phyloP scores from a whole-genome alignment of 2,797 vertebrate genomes.

The Microchirus variegatus region DNA sequence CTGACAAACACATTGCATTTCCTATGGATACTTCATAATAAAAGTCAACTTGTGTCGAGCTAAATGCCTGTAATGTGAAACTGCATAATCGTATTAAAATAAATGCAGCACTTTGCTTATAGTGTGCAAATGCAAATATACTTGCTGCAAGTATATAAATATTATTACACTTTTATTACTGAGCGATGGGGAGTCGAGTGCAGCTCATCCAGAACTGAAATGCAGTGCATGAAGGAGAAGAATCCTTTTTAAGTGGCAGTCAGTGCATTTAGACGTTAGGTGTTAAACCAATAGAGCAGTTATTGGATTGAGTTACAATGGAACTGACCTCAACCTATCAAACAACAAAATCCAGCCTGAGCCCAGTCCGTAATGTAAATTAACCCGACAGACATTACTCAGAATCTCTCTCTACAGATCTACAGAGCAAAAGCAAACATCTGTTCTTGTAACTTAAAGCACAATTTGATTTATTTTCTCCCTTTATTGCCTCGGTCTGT shows the following conservation, averaged over 20 bases:
- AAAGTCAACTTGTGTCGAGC: neutral
- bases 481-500: constrained; percentile 3
- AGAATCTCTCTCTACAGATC: constrained; percentile 24
- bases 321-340: constrained; percentile 41
- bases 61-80: neutral
- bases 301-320: constrained; percentile 51
- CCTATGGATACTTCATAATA: neutral
- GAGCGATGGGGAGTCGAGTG: neutral
- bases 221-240: constrained; percentile 5
- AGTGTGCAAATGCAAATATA: neutral
- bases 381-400: constrained; percentile 45
- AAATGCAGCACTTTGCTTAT: neutral
- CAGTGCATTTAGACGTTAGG: constrained; percentile 20
- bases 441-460: constrained; percentile 23
- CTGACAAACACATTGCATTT: neutral
- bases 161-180: too few species aligned
- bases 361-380: constrained; percentile 31
- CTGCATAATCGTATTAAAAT: neutral
- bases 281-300: constrained; percentile 39
- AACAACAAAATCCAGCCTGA: constrained; percentile 49
- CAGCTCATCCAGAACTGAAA: constrained; percentile 18
- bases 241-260: neutral
- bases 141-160: neutral
- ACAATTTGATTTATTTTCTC: constrained; percentile 31
- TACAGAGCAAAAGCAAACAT: constrained; percentile 17